These are phyloP conservation scores for Steatocranus sp. DNA, from an alignment of 2,797 vertebrate species.

Conservation along the genomic window DNA sequence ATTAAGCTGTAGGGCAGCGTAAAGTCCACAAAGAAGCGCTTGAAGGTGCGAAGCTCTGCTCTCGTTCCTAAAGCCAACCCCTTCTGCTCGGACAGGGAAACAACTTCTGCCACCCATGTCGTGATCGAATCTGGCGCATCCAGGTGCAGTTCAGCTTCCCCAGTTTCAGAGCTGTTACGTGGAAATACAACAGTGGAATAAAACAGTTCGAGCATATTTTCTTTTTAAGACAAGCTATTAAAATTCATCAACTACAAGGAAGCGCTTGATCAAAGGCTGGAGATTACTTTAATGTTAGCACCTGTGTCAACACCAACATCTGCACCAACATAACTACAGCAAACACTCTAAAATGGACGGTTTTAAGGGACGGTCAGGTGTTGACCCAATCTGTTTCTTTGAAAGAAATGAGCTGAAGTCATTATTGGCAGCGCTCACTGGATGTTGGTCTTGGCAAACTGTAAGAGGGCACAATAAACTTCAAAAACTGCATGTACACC, in stretches of 20 bases:
- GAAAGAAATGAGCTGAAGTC: constrained; percentile 53
- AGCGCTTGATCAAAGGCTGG: constrained; percentile 19
- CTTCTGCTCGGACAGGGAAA: constrained; percentile 78
- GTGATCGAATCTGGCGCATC: constrained; percentile 90
- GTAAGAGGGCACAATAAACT: constrained; percentile 46
- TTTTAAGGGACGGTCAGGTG: constrained; percentile 49
- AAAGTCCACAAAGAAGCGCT: constrained; percentile 91
- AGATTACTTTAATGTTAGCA: constrained; percentile 42
- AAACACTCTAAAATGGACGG: constrained; percentile 33
- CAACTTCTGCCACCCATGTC: constrained; percentile 86
- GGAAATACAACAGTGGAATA: background rate
- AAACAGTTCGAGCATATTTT: background rate
- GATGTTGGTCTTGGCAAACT: constrained; percentile 60
- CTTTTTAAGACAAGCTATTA: constrained; percentile 8
- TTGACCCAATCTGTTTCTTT: constrained; percentile 50
- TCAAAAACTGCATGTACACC: constrained; percentile 38
- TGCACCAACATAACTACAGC: constrained; percentile 31
- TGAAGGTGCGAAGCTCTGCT: constrained; percentile 82
- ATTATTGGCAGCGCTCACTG: constrained; percentile 52
- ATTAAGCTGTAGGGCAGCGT: constrained; percentile 84
- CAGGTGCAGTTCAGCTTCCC: constrained; percentile 80
- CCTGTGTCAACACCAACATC: constrained; percentile 62
- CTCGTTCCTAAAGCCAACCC: constrained; percentile 82
- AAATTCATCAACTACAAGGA: constrained; percentile 5
- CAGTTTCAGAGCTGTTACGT: constrained; percentile 64